These are phyloP conservation scores for Thumatha senex DNA, from an alignment of 2,888 invertebrate species.

Conservation along the genomic window DNA sequence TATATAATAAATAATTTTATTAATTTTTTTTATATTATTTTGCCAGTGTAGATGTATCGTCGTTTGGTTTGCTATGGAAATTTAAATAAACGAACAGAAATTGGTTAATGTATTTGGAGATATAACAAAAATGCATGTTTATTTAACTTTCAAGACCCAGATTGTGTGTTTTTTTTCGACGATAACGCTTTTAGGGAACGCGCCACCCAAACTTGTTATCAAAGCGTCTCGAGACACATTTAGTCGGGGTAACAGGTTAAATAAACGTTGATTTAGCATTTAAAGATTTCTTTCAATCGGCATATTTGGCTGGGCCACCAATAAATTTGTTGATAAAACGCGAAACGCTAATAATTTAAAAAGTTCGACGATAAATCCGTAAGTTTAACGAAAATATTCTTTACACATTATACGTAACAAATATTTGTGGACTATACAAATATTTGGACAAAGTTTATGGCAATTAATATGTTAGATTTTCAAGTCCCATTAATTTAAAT, in stretches of 20 bases:
- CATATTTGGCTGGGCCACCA: conserved; percentile 56
- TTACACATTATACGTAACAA: too few species aligned
- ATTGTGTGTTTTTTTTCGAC: conserved; percentile 43
- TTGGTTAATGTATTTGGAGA: conserved; percentile 57
- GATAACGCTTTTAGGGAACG: conserved; percentile 63
- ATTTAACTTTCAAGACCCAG: conserved; percentile 38
- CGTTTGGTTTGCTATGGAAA: conserved; percentile 36
- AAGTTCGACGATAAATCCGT: conserved; percentile 50
- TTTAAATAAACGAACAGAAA: conserved; percentile 48
- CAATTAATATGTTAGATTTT: too few species aligned
- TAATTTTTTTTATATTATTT: conserved; percentile 5
- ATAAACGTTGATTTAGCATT: conserved; percentile 70
- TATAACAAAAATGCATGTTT: conserved; percentile 48
- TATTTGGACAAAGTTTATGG: too few species aligned
- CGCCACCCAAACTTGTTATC: conserved; percentile 76
- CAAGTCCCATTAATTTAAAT: too few species aligned
- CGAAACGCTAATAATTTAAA: conserved; percentile 67
- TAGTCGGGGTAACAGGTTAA: conserved; percentile 62
- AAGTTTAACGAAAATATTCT: conserved; percentile 36
- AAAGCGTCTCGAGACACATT: conserved; percentile 64
- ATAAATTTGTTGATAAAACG: conserved; percentile 77
- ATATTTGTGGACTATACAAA: conserved; percentile 10
- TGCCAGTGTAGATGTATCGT: conserved; percentile 5
- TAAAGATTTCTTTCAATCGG: conserved; percentile 59
- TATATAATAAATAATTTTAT: too few species aligned